Evolutionary conservation across 2,113 vertebrate genomes (phyloP), one percentile per base, ranked within the genome.

Genomic region (Lucifuga dentata): DNA sequence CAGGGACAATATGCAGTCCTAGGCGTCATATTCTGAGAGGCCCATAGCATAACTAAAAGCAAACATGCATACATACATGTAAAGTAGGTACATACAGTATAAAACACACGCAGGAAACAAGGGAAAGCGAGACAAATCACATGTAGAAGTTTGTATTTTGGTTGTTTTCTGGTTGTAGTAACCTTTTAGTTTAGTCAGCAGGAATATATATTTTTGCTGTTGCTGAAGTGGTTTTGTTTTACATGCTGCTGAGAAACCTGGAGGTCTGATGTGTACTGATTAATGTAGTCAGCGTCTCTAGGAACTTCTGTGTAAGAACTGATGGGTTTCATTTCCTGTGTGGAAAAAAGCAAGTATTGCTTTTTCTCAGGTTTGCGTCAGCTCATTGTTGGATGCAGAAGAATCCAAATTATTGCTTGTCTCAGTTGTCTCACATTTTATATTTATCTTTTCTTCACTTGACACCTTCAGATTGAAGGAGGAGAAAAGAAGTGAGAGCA

Each of bases 341-440:
- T 62, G 52, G 45, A 66, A 43, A 68, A 50, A 49, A 35, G 44
- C 23, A 49, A 45, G 46, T 56, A 68, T 63, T 67, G 60, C 68
- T 50, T 80, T 69, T n/a, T 50, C 61, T 46, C 15, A 53, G 59
- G 73, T 76, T 66, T 58, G 56, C 61, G 70, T 76, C 68, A 57
- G 8, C 19, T 62, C 60, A 35, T 76, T 36, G 26, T n/a, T 35
- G 53, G 29, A 68, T 19, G 64, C 24, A 20, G 20, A 41, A 26
- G 50, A 81, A 78, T 68, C 44, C 60, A 65, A 71, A 73, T 68
- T 70, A 45, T 46, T 5, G n/a, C 21, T 3, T 21, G 46, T 65
- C 48, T 60, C 48, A 10, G 40, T 68, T 72, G 60, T 64, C 26
- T 7, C 26, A 7, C 7, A 7, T 3, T 73, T 81, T 66, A 58